A percentile compares a stretch with the other conserved stretches of the same genome.
Conservation (phyloP, 2,797 vertebrate species). For the Hapalemur alaotrensis region DNA sequence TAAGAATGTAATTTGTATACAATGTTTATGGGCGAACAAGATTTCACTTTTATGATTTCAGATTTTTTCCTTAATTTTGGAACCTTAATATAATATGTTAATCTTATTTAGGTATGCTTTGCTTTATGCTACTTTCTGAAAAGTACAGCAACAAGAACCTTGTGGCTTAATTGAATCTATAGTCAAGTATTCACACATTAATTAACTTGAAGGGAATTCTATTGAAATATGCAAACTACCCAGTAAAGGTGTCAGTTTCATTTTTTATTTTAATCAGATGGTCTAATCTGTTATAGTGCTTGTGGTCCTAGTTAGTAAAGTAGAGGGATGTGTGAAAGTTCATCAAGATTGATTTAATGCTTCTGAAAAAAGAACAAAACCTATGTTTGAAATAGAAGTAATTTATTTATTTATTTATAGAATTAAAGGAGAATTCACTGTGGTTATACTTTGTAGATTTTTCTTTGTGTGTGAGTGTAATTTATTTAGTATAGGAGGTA, state of each 20-base stretch:
- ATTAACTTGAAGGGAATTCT: conserved; percentile 55
- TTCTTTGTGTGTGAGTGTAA: neutral
- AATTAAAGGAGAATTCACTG: conserved; percentile 3
- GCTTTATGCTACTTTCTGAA: conserved; percentile 26
- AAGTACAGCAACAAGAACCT: neutral
- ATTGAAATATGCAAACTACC: conserved; percentile 27
- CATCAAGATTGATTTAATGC: neutral
- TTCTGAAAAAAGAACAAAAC: neutral
- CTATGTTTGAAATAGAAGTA: conserved; percentile 1
- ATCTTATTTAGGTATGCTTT: neutral
- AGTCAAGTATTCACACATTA: conserved; percentile 41
- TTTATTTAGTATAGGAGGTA: neutral
- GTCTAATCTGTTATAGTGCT: neutral
- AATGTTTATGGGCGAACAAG: neutral
- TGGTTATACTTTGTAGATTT: neutral
- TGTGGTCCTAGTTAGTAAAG: neutral
- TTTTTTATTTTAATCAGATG: conserved; percentile 61
- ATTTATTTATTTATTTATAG: conserved; percentile 33
- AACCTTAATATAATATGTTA: neutral
- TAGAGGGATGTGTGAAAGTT: neutral
- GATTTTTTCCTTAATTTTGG: neutral
- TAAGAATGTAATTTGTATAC: neutral
- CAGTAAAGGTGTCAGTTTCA: conserved; percentile 43
- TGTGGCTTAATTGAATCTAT: conserved; percentile 49
- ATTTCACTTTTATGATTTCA: conserved; percentile 4